Evolutionary conservation across 2,797 vertebrate species (phyloP), one percentile per base, ranked within the genome.

Genomic region (Zalophus californianus): DNA sequence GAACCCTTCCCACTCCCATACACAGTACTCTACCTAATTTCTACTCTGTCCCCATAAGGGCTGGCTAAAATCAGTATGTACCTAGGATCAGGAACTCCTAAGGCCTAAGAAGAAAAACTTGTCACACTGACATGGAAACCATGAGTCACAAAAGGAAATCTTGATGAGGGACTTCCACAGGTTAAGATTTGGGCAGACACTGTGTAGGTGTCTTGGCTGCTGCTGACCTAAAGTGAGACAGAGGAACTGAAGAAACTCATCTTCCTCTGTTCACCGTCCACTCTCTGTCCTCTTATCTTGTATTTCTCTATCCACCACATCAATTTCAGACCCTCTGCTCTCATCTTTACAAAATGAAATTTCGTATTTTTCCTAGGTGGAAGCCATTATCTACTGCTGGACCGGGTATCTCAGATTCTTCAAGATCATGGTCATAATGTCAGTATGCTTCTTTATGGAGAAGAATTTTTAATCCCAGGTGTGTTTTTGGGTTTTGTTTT

Each of bases 341-440:
- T 86, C 23, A 41, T 83, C 23, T 14, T 52, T 58, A 90, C 23
- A 77, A 90, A 64, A 3, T 62, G n/a, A 87, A 58, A 18, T 32
- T 86, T 29, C 5, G 0, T 4, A 38, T 60, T 91, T 10, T 93
- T 92, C 54, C 20, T 86, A 97, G 95, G 93, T 50, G 87, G 91
- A 84, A 96, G 97, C 56, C 93, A 93, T 86, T 96, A 54, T 58
- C 50, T 96, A 11, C 20, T 95, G 79, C 50, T 92, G 68, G 62
- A 62, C 48, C 10, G 1, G 27, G 52, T 83, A 18, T 96, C 90
- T 91, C 78, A 68, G 21, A 78, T 91, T 75, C 93, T 96, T 88
- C 93, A 95, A 54, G 87, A 88, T 68, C 78, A 88, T n/a, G 70
- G 54, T 38, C 62, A 93, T 73, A 73, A 95, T 52, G 70, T 97